Conservation (phyloP, 2,888 invertebrate genomes). For the Muschampia plurimacula region DNA sequence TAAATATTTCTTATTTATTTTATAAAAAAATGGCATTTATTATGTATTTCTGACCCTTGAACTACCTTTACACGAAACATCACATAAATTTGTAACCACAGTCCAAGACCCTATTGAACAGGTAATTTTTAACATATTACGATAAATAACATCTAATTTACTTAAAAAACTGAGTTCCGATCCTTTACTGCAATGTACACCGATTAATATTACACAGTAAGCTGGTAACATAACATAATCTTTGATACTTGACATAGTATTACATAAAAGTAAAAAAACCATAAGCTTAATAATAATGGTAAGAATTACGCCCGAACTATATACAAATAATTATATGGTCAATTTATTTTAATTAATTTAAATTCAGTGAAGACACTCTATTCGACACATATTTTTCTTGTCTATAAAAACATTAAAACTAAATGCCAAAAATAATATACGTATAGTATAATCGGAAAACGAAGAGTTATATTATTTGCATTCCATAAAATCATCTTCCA, state of each 20-base stretch:
- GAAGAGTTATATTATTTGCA: no score
- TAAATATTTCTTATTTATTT: no score
- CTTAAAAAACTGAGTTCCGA: constrained; percentile 22
- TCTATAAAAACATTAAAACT: neutral
- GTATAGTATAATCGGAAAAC: no score
- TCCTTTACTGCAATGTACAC: constrained; percentile 27
- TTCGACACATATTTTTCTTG: no score
- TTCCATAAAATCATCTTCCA: no score
- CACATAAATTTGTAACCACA: no score
- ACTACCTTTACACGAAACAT: no score
- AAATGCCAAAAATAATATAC: neutral
- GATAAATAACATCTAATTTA: neutral
- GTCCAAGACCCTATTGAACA: no score
- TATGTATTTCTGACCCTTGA: no score
- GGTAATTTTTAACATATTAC: neutral
- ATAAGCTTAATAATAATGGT: neutral
- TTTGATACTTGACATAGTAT: constrained; percentile 16
- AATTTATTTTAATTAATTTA: neutral
- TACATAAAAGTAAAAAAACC: constrained; percentile 6
- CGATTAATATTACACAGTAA: constrained; percentile 34
- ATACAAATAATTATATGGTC: neutral
- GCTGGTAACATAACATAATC: constrained; percentile 43
- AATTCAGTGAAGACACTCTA: neutral
- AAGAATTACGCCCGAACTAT: neutral
- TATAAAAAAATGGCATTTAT: no score